A percentile compares a stretch with the other conserved stretches of the same genome.
Conservation (phyloP, 2,797 vertebrate genomes). For the Pitangus sulphuratus region DNA sequence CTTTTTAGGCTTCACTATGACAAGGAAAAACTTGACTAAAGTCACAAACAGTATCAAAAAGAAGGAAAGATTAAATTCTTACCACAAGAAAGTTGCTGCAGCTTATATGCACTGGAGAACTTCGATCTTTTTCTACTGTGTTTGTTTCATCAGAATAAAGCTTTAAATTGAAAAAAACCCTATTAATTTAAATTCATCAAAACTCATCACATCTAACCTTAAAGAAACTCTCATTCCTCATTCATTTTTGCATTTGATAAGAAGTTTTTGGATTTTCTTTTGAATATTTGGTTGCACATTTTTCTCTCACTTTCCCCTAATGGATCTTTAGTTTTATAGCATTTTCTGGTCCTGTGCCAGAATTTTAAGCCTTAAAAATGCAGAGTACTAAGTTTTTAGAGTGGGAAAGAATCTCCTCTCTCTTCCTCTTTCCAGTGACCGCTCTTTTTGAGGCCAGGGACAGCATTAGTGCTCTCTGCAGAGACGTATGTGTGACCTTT, state of each 20-base stretch:
- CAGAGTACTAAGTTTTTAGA: not conserved
- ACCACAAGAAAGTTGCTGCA: not conserved
- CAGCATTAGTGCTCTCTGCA: not conserved
- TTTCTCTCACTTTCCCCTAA: not conserved
- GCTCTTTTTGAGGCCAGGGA: conserved; percentile 6
- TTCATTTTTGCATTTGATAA: not conserved
- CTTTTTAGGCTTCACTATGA: not conserved
- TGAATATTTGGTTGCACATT: not conserved
- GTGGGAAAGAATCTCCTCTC: not conserved
- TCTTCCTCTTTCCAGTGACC: not conserved
- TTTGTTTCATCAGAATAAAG: not conserved
- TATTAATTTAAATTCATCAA: not conserved
- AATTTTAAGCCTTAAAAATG: not conserved
- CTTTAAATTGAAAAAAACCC: not conserved
- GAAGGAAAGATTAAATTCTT: not conserved
- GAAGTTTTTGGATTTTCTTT: not conserved
- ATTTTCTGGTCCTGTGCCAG: not conserved
- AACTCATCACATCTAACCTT: not conserved
- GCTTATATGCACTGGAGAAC: not conserved
- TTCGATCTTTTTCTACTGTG: not conserved
- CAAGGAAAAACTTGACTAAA: not conserved
- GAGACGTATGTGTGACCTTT: conserved; percentile 1
- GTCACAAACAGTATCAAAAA: not conserved
- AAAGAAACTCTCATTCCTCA: not conserved
- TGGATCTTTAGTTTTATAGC: not conserved